These are phyloP conservation scores for Hippocampus guttulatus DNA, from an alignment of 2,113 vertebrate species.

Conservation along the genomic window DNA sequence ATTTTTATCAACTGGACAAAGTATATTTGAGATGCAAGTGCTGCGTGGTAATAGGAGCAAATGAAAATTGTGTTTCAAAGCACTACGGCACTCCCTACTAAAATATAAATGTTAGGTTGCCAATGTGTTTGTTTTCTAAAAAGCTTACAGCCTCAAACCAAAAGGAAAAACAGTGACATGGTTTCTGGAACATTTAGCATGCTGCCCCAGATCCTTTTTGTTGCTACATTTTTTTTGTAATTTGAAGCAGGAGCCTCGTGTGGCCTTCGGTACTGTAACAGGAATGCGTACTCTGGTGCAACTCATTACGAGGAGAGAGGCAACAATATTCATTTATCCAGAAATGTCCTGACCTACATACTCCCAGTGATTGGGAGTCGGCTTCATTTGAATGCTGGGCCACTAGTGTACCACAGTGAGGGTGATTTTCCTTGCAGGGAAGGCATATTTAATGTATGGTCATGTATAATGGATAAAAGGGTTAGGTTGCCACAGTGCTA, in stretches of 20 bases:
- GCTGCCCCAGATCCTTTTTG: neutral
- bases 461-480: slow-evolving; percentile 67
- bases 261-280: slow-evolving; percentile 22
- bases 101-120: no score
- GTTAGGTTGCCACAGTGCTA: slow-evolving; percentile 53
- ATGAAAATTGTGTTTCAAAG: no score
- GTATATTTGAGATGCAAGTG: no score
- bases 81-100: no score
- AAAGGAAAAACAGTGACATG: neutral
- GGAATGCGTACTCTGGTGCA: slow-evolving; percentile 24
- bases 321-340: slow-evolving; percentile 16
- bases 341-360: slow-evolving; percentile 44
- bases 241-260: slow-evolving; percentile 3
- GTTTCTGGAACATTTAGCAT: neutral
- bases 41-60: no score
- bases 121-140: no score
- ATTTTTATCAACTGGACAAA: no score
- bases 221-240: slow-evolving; percentile 1
- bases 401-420: slow-evolving; percentile 40
- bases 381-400: slow-evolving; percentile 43
- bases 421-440: slow-evolving; percentile 56
- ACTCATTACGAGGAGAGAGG: slow-evolving; percentile 23
- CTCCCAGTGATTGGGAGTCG: slow-evolving; percentile 1
- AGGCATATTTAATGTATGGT: slow-evolving; percentile 67
- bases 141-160: neutral